A percentile compares a stretch with the other conserved stretches of the same genome.
phyloP scores from a whole-genome alignment of 2,888 invertebrate genomes.

The Aporophyla lueneburgensis region DNA sequence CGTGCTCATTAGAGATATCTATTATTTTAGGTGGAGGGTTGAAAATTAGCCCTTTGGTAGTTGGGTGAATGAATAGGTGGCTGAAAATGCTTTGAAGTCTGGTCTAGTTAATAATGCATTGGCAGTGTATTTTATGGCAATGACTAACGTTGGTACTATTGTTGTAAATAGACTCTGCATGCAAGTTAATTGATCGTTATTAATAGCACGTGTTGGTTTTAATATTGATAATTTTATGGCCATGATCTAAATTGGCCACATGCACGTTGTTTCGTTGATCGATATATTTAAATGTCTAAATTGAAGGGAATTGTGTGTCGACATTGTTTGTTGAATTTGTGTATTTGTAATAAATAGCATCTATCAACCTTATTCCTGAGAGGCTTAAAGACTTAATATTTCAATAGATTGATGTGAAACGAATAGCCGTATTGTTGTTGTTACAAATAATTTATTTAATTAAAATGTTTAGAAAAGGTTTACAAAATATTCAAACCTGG shows the following conservation, averaged over 20 bases:
- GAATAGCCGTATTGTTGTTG: not conserved
- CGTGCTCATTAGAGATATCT: constrained; percentile 21
- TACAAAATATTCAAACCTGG: too few relatives aligned
- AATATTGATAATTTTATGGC: constrained; percentile 30
- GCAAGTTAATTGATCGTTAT: constrained; percentile 37
- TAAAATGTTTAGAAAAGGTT: too few relatives aligned
- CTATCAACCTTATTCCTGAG: not conserved
- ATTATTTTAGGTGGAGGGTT: constrained; percentile 8
- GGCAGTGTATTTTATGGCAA: not conserved
- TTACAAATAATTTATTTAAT: not conserved
- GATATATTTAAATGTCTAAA: constrained; percentile 10
- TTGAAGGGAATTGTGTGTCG: constrained; percentile 3
- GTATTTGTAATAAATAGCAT: not conserved
- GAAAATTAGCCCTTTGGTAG: not conserved
- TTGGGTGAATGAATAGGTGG: constrained; percentile 4
- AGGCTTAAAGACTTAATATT: not conserved
- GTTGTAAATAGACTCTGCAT: constrained; percentile 23
- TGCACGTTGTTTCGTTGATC: not conserved
- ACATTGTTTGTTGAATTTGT: not conserved
- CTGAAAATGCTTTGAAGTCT: constrained; percentile 4
- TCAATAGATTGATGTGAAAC: not conserved
- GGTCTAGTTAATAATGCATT: too few relatives aligned
- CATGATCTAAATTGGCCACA: constrained; percentile 21
- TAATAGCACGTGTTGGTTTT: constrained; percentile 26
- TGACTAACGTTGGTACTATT: constrained; percentile 2